Evolutionary conservation across 2,113 vertebrate genomes (phyloP), one percentile per base, ranked within the genome.

Genomic region (Entelurus aequoreus): DNA sequence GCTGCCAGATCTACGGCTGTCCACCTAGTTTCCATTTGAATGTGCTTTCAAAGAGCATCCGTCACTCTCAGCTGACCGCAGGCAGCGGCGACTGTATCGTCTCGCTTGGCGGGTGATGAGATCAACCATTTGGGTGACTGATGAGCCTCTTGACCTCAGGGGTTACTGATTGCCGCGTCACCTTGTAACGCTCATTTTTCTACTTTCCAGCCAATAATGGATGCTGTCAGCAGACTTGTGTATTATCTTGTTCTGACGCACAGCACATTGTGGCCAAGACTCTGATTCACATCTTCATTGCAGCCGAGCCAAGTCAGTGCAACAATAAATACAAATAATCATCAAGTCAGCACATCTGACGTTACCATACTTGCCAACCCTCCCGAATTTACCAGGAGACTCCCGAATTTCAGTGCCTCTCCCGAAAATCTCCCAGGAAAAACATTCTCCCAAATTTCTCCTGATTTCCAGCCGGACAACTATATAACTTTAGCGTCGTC

Each of bases 111-210:
- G 38, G 70, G 65, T 80, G 69, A 85, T 68, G 81, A 80, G 74
- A 65, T 15, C 60, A 68, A 61, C 69, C 73, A 79, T 84, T 75
- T 71, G 68, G 54, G 54, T 85, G 78, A 87, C 78, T 74, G 63
- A 88, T 85, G 82, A 77, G 65, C 70, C 64, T 84, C 74, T 80
- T 84, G 76, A 88, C 82, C 82, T 76, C 69, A 42, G 44, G 72
- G 76, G 78, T 81, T 79, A 82, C 53, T 12, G 64, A 66, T 62
- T 55, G 62, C 62, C 59, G 12, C 73, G 63, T 57, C 19, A 12
- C 51, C 67, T 54, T 54, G 49, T 19, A 63, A 74, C 74, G 74
- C 71, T 71, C 69, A 60, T 50, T 50, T 14, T 21, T 48, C 48
- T n/a, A n/a, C 47, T 46, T 46, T 11, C 10, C 10, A 9, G 48